These are phyloP conservation scores for Condylura cristata DNA, from an alignment of 2,113 vertebrate genomes.

Conservation along the genomic window DNA sequence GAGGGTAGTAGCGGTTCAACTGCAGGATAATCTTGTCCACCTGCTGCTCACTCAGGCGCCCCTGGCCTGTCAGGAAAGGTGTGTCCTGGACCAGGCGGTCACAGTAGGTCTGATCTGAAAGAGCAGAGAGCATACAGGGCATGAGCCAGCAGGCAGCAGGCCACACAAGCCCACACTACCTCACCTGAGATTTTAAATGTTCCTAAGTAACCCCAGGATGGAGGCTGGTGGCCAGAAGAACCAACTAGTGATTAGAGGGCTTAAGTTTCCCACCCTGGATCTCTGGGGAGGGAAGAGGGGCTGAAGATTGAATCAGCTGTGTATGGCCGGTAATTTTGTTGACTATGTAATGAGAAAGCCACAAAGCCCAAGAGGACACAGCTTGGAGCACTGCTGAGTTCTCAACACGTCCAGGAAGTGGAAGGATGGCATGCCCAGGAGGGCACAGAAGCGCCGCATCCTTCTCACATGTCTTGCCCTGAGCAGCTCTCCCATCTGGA, in stretches of 20 bases:
- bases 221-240: neutral
- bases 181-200: neutral
- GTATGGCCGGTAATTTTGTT: neutral
- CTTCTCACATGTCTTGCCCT: neutral
- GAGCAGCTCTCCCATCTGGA: neutral
- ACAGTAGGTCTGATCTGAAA: slow-evolving; percentile 87
- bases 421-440: neutral
- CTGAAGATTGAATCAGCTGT: neutral
- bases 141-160: neutral
- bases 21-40: slow-evolving; percentile 96
- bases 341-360: neutral
- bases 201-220: neutral
- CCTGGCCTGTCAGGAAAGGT: slow-evolving; percentile 89
- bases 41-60: slow-evolving; percentile 91
- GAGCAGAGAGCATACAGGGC: neutral
- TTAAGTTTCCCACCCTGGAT: neutral
- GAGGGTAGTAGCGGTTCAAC: slow-evolving; percentile 97
- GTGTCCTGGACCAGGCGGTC: slow-evolving; percentile 93
- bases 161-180: too few relatives aligned
- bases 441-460: neutral
- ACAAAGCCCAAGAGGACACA: fast-evolving
- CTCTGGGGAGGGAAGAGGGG: neutral
- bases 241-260: neutral
- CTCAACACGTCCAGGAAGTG: too few relatives aligned
- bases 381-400: neutral